Percentiles rank a stretch among this genome's conserved stretches.
phyloP scores from a whole-genome alignment of 2,888 invertebrate species.

The Elysia crispata region DNA sequence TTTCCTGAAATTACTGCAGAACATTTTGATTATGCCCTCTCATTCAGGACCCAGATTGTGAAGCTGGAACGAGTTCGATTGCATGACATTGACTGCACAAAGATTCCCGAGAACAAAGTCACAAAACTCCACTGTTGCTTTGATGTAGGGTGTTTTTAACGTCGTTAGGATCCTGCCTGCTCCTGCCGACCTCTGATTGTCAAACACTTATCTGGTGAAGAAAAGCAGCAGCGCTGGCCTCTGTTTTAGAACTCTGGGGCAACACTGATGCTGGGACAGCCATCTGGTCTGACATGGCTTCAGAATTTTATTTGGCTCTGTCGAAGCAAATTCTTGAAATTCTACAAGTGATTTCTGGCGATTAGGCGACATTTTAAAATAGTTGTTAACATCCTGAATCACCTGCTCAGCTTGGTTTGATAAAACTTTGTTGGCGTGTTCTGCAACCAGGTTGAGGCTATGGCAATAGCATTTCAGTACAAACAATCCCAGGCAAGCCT shows the following conservation, averaged over 20 bases:
- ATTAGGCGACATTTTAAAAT: not conserved
- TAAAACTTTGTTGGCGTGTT: no score
- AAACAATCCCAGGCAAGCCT: no score
- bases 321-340: slow-evolving; percentile 1
- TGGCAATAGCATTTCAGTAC: no score
- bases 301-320: no score
- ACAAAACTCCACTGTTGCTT: not conserved
- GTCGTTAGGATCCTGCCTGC: not conserved
- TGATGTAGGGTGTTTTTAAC: slow-evolving; percentile 16
- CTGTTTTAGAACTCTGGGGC: not conserved
- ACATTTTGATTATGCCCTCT: no score
- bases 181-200: slow-evolving; percentile 1
- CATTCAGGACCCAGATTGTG: no score
- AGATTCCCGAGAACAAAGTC: no score
- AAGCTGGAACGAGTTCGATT: no score
- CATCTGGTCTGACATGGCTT: no score
- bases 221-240: slow-evolving; percentile 6
- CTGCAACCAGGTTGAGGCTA: no score
- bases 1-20: no score
- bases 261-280: not conserved
- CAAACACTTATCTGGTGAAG: not conserved
- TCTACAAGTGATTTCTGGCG: slow-evolving; percentile 1
- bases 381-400: not conserved
- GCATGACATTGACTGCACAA: no score
- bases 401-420: slow-evolving; percentile 11